A percentile compares a stretch with the other conserved stretches of the same genome.
These are phyloP conservation scores for Muscicapa comitata DNA, from an alignment of 2,797 vertebrate species.

Conservation along the genomic window DNA sequence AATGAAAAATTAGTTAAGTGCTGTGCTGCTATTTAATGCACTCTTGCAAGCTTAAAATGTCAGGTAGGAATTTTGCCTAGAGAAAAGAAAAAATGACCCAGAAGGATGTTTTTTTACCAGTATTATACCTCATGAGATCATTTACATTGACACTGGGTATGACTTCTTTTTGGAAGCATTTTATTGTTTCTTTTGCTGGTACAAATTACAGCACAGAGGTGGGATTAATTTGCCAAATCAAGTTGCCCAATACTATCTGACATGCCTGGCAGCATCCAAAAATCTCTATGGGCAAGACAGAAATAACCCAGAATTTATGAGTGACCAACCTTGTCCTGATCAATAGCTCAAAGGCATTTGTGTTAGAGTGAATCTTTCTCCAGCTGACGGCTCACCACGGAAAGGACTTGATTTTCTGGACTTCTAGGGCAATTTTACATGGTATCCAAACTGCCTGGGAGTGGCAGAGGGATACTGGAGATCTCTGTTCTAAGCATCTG, in stretches of 20 bases:
- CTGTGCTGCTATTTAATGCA: neutral
- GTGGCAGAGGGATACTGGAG: neutral
- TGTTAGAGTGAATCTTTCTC: neutral
- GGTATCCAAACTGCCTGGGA: neutral
- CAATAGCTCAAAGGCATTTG: neutral
- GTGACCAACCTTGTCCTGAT: neutral
- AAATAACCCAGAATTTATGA: neutral
- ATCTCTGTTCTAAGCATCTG: neutral
- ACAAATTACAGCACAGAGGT: neutral
- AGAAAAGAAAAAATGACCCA: neutral
- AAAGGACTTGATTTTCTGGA: neutral
- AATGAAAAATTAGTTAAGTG: conserved; percentile 34
- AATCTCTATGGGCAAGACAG: neutral
- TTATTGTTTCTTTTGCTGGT: fast-evolving
- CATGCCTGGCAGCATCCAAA: neutral
- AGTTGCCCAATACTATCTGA: neutral
- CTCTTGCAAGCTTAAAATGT: neutral
- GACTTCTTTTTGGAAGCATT: neutral
- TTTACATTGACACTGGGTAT: neutral
- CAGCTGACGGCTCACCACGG: neutral
- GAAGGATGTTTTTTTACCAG: neutral
- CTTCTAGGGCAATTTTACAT: neutral
- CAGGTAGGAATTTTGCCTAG: neutral
- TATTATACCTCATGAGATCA: neutral
- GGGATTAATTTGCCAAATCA: neutral